Base-by-base conservation (phyloP, 1,140 invertebrate genomes). In the Platyscapa corneri region DNA sequence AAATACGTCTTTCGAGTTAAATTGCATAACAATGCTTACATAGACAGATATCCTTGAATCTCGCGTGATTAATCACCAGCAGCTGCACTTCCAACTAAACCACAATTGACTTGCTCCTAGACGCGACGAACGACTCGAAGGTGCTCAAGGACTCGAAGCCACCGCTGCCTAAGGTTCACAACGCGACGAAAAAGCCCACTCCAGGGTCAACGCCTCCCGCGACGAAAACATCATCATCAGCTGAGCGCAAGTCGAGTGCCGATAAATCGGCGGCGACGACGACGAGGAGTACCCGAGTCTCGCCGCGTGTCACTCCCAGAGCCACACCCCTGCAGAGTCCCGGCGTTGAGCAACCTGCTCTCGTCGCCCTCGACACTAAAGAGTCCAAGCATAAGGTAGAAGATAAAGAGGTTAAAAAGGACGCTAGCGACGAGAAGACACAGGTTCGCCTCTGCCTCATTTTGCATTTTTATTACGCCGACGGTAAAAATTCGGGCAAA, bases 281-380 rank as follows among this genome's bases (percentile, higher is more conserved):
- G 82, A 88, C 91, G 12, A 94, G 92, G 85, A 93, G 91, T 78
- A 89, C 92, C n/a, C 93, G 91, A 88, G 91, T 93, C 14, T 94
- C 93, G 7, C 93, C 93, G 2, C 91, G 93, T 49, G 89, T 91
- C 72, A 95, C 94, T 27, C 94, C 94, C 12, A 94, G 92, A 86
- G 93, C 93, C 34, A 95, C 94, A 53, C 95, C 95, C 6, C 86
- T 95, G 70, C 94, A 95, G 82, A 95, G 94, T 86, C 95, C 95
- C 0, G 93, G 92, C 7, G 90, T 91, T 39, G 94, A 95, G 87
- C 79, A 85, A 3, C 72, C 53, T 34, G 12, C 14, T 10, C 75
- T 53, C 46, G 16, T 34, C 42, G 42, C 30, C 46, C 42, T 76
- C 42, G 75, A 76, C 1, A 32, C 46, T n/a, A 76, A 53, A 30